These are phyloP conservation scores for Propithecus coquereli DNA, from an alignment of 2,113 vertebrate genomes.

Conservation along the genomic window DNA sequence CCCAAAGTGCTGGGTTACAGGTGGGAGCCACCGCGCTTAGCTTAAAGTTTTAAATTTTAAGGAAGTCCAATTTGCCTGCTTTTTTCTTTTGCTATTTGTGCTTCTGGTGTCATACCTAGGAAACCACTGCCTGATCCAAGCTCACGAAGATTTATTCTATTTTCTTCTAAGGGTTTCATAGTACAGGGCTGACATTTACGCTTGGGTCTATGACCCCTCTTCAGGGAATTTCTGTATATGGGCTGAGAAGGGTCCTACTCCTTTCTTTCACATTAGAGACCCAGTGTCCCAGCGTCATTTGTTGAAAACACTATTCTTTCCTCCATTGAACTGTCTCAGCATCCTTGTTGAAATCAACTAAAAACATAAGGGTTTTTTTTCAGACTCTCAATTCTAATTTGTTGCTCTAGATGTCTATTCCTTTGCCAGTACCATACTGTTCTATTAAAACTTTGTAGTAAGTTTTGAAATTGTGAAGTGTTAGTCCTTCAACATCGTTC, in stretches of 20 bases:
- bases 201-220: too few species aligned
- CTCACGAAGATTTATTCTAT: background rate
- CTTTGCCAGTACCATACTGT: background rate
- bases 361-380: background rate
- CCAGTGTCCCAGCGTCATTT: background rate
- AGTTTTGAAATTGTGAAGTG: background rate
- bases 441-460: background rate
- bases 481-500: background rate
- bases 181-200: background rate
- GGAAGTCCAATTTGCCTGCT: background rate
- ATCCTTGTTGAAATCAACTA: conserved; percentile 6
- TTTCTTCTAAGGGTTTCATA: background rate
- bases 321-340: background rate
- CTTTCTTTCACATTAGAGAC: background rate
- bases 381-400: background rate
- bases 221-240: background rate
- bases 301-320: background rate
- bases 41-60: background rate
- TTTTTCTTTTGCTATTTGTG: background rate
- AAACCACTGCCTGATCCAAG: background rate
- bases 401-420: background rate
- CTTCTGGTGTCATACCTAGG: background rate
- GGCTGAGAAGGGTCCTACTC: background rate
- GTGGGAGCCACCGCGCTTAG: too few species aligned
- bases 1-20: too few species aligned